Evolutionary conservation across 2,797 vertebrate species (phyloP), one percentile per base, ranked within the genome.

Genomic region (Caiman crocodilus): DNA sequence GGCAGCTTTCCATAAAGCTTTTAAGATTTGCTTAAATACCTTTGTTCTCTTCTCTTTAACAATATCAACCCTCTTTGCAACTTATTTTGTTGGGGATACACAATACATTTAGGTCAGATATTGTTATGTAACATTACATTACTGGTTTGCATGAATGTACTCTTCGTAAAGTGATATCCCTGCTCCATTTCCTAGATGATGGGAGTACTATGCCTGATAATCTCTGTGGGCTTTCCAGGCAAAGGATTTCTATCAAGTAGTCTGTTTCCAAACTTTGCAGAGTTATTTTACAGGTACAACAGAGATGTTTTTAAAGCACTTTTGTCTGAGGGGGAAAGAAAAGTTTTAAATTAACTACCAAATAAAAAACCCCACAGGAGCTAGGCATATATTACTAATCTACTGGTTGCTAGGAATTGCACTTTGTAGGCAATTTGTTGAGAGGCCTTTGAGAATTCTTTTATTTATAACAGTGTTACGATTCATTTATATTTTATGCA

Each of bases 341-440:
- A 90, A 65, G 30, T 88, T 96, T 94, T 88, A 84, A 80, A 88
- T 83, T 83, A 89, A 89, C 26, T 71, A 95, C 76, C 75, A 84
- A 85, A 82, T 76, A 90, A 60, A 78, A 90, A 94, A 92, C 12
- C 92, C 88, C 90, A 76, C 4, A 85, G 84, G 93, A 93, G 1
- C 42, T 58, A 76, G 75, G 84, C 94, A 91, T 90, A 89, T 88
- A 95, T 94, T 94, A 90, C 85, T 91, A 92, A 95, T 94, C 76
- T 95, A 30, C 81, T 83, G 76, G 61, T 93, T 94, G 82, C 79
- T 84, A 93, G 90, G 77, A 95, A 92, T 61, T 95, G 73, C 73
- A 81, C 94, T 96, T 95, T 94, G 87, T 87, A 95, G 75, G 91
- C 95, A 96, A 96, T 97, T 97, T 97, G 93, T 89, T 91, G 94